Evolutionary conservation across 1,140 invertebrate genomes (phyloP), one percentile per base, ranked within the genome.

Genomic region (Samia ricini): DNA sequence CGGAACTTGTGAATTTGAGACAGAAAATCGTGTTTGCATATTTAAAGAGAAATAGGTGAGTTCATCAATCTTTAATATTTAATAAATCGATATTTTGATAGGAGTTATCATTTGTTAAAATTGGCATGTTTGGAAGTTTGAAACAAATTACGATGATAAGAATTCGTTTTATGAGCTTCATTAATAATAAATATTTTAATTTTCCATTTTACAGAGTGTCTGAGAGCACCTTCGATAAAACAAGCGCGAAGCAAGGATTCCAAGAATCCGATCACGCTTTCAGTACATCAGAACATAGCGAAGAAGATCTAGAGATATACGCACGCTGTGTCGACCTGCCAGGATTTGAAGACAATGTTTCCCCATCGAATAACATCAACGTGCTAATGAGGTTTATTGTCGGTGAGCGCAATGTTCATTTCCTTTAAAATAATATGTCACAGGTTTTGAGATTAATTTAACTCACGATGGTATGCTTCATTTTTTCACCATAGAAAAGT

Each of bases 281-380:
- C 49, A 92, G 93, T 4, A 93, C 94, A 15, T 93, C 94, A 0
- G 95, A 95, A 69, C 91, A 94, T 26, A 95, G 94, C 65, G 95
- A 96, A 78, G 95, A 95, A 68, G 95, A 95, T 67, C 89, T 92
- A 63, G 95, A 96, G 77, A 91, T 94, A 51, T 95, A 94, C 92
- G 94, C 95, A 2, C 91, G 94, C 51, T 93, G 92, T 18, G 93
- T 96, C 1, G 95, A 96, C 79, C 91, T 96, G 23, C 95, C 95
- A 18, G 95, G 96, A 7, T 95, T 97, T 69, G 96, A 97, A 77
- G 96, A 97, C 73, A 96, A 96, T 74, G 93, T 96, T 2, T 97
- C 96, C 0, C 94, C 94, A 0, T 94, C 93, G 68, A 97, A 97
- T 82, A 93, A 92, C 60, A 95, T 97, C 52, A 93, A 92, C 63